These are phyloP conservation scores for Ceraclea dissimilis DNA, from an alignment of 2,888 invertebrate genomes.

Conservation along the genomic window DNA sequence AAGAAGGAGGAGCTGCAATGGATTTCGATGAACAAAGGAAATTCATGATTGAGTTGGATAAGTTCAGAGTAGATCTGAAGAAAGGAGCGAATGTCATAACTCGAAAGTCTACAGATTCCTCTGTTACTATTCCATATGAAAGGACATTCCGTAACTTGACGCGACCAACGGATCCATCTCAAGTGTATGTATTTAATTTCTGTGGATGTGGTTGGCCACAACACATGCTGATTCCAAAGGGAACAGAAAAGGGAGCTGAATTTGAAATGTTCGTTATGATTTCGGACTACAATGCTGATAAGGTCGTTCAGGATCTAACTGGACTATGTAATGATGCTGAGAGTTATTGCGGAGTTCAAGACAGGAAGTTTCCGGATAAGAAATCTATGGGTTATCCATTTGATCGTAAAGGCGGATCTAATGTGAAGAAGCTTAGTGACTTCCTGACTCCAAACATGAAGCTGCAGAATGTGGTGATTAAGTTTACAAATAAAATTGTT, in stretches of 20 bases:
- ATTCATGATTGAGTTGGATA: constrained; percentile 32
- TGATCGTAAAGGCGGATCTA: constrained; percentile 49
- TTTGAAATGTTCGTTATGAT: constrained; percentile 33
- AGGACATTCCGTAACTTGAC: constrained; percentile 66
- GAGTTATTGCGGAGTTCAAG: constrained; percentile 49
- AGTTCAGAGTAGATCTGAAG: constrained; percentile 35
- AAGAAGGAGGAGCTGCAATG: constrained; percentile 26
- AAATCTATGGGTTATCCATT: constrained; percentile 52
- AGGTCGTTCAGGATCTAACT: constrained; percentile 19
- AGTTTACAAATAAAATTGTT: constrained; percentile 40
- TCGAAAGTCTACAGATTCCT: constrained; percentile 61
- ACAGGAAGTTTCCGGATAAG: constrained; percentile 47
- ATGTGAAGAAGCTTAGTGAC: constrained; percentile 48
- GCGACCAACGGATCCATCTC: constrained; percentile 48
- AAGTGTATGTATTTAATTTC: constrained; percentile 35
- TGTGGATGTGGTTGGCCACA: constrained; percentile 37
- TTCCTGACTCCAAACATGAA: constrained; percentile 61
- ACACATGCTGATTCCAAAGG: constrained; percentile 34
- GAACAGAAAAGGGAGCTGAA: constrained; percentile 30
- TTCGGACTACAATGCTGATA: constrained; percentile 30
- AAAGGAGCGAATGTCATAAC: constrained; percentile 60
- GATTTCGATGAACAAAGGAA: constrained; percentile 30
- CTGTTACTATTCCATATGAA: constrained; percentile 77
- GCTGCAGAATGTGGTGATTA: constrained; percentile 45
- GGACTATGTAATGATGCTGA: constrained; percentile 40